Evolutionary conservation across 2,888 invertebrate species (phyloP), one percentile per base, ranked within the genome.

Genomic region (Himalopsyche tibetana): DNA sequence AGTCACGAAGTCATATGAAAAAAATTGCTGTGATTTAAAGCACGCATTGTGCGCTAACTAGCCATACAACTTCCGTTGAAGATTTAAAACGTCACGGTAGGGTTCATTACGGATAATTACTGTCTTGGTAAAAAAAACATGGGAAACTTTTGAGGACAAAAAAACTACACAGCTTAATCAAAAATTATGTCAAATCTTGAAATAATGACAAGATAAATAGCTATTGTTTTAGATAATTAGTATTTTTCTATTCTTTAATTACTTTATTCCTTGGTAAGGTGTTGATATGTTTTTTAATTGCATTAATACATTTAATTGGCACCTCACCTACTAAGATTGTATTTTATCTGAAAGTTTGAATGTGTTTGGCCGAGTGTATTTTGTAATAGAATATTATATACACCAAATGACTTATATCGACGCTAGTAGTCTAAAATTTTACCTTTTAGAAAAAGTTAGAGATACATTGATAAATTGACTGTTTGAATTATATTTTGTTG

Each of bases 101-200:
- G 63, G 63, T 63, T 63, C 63, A 19, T 63, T n/a, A 19, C 28
- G 28, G 19, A 63, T 63, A 19, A 63, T 63, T 28, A 19, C 11
- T 19, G 63, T 9, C 11, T 63, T 19, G 1, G 28, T 19, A 19
- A 0, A 63, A 56, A 56, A 63, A 63, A 63, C 63, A 63, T 63
- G 63, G 63, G 63, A 63, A 63, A 19, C n/a, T 63, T 19, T 19
- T 63, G 63, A 63, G 63, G 63, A 63, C 63, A 63, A 63, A 63
- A 63, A 63, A 63, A 19, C 19, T 63, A 28, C 28, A n/a, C 28
- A 63, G 11, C 19, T 63, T 19, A 63, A n/a, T 63, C 63, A 63
- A 63, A 63, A 63, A 19, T 63, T 63, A 63, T 63, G 63, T 63
- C 63, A 63, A 63, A 63, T 63, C 63, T n/a, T 63, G 19, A 63